Conservation (phyloP, 2,113 vertebrate genomes). For the Colaptes auratus region DNA sequence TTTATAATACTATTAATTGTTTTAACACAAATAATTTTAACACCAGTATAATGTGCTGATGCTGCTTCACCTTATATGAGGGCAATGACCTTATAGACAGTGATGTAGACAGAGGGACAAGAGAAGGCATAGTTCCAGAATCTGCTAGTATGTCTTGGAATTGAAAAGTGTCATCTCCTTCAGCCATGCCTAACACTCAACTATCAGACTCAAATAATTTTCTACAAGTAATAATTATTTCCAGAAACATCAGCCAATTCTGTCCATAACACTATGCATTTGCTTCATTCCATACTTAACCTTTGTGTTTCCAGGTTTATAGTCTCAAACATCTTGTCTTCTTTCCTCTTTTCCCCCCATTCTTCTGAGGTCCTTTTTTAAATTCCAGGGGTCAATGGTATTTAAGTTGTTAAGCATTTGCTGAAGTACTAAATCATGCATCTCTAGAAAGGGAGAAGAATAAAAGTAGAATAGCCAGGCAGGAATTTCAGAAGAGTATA, state of each 20-base stretch:
- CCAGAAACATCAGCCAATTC: not conserved
- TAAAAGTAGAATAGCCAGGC: not conserved
- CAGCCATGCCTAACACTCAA: not conserved
- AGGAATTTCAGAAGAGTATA: not conserved
- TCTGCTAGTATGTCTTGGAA: not conserved
- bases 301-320: not conserved
- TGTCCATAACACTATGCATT: not conserved
- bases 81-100: not conserved
- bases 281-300: not conserved
- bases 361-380: not conserved
- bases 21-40: not conserved
- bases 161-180: not conserved
- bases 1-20: not conserved
- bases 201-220: not conserved
- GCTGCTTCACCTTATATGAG: not conserved
- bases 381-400: not conserved
- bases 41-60: fast-evolving
- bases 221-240: not conserved
- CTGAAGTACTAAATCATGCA: fast-evolving
- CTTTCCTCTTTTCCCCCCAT: not conserved
- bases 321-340: not conserved
- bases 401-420: not conserved
- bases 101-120: not conserved
- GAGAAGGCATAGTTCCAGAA: not conserved
- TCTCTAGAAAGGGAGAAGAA: not conserved